Percentiles rank a stretch among this genome's conserved stretches.
phyloP scores from a whole-genome alignment of 2,888 invertebrate genomes.

The Teleiodes luculella region DNA sequence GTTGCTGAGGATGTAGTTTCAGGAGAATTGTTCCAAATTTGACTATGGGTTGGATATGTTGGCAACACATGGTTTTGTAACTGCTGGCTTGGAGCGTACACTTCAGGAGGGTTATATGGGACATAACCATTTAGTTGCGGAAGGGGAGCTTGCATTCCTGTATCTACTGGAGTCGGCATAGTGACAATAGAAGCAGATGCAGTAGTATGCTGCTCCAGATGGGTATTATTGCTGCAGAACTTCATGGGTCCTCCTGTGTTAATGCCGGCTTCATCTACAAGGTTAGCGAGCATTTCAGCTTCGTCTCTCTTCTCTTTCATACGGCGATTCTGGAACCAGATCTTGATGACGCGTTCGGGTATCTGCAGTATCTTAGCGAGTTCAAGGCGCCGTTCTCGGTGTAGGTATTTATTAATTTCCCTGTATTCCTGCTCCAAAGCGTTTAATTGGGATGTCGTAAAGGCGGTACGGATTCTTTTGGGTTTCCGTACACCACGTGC shows the following conservation, averaged over 20 bases:
- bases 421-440: conserved; percentile 87
- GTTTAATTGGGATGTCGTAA: conserved; percentile 85
- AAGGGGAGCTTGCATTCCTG: conserved; percentile 21
- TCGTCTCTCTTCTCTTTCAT: conserved; percentile 86
- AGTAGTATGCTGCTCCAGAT: conserved; percentile 35
- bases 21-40: conserved; percentile 29
- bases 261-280: conserved; percentile 47
- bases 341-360: conserved; percentile 80
- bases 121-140: conserved; percentile 20
- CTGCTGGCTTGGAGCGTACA: conserved; percentile 33
- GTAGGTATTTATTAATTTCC: conserved; percentile 81
- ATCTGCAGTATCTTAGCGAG: conserved; percentile 52
- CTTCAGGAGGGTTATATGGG: conserved; percentile 32
- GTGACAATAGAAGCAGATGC: conserved; percentile 26
- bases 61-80: background rate
- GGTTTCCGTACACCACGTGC: conserved; percentile 39
- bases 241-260: conserved; percentile 37
- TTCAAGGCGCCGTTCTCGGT: conserved; percentile 84
- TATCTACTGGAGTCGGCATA: conserved; percentile 19
- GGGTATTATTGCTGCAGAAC: background rate
- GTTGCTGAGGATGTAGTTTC: conserved; percentile 21
- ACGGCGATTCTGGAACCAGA: conserved; percentile 90
- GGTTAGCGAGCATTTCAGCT: conserved; percentile 44
- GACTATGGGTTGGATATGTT: conserved; percentile 24
- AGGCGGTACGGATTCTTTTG: conserved; percentile 87